Conservation (phyloP, 2,113 vertebrate species). For the Caretta caretta region DNA sequence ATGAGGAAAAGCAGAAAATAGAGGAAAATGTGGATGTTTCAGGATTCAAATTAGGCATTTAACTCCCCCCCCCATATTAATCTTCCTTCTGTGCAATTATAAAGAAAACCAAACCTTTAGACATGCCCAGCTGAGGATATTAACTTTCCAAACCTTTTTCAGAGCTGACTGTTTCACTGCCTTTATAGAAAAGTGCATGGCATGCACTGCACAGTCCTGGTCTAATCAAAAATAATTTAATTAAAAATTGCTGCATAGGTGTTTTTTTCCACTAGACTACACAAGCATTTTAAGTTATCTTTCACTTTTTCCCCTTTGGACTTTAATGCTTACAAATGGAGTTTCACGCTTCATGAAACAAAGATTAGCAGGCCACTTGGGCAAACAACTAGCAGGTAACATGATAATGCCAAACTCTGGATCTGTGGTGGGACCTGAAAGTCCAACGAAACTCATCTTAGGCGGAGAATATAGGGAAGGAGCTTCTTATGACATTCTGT, state of each 20-base stretch:
- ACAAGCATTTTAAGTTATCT: conserved; percentile 68
- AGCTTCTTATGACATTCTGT: rapidly evolving
- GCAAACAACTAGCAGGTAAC: neutral
- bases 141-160: neutral
- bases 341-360: conserved; percentile 70
- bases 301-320: conserved; percentile 64
- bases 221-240: conserved; percentile 73
- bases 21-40: neutral
- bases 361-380: conserved; percentile 21
- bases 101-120: neutral
- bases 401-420: neutral
- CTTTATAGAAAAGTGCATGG: conserved; percentile 45
- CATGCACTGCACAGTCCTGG: conserved; percentile 22
- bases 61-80: neutral
- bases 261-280: conserved; percentile 59
- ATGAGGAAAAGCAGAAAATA: neutral
- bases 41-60: neutral
- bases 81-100: neutral
- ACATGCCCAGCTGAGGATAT: neutral
- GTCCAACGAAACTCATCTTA: neutral
- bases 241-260: conserved; percentile 64
- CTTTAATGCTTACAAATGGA: neutral
- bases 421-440: neutral
- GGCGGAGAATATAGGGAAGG: neutral
- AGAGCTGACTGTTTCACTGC: conserved; percentile 1